A percentile compares a stretch with the other conserved stretches of the same genome.
These are phyloP conservation scores for Ceuthmochares aereus DNA, from an alignment of 2,113 vertebrate species.

Conservation along the genomic window DNA sequence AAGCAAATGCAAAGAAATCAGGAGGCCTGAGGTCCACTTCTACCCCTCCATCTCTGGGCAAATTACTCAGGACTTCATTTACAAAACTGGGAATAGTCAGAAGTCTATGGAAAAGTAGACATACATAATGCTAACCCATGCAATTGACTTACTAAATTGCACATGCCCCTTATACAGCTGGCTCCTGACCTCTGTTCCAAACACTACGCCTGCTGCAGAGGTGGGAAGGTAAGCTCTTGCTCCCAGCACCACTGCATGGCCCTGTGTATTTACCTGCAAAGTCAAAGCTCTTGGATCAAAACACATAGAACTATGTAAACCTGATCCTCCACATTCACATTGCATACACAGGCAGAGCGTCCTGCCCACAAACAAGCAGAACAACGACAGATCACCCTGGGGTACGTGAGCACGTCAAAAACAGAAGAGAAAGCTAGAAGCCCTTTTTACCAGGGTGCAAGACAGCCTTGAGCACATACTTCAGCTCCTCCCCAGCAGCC, in stretches of 20 bases:
- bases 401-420: fast-evolving
- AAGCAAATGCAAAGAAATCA: background rate
- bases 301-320: fast-evolving
- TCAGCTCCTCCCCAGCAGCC: background rate
- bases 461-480: background rate
- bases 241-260: background rate
- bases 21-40: background rate
- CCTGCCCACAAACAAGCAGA: background rate
- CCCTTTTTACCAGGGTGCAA: background rate
- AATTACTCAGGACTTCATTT: background rate
- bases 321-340: background rate
- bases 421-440: background rate
- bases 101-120: background rate
- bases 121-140: fast-evolving
- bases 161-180: background rate
- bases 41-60: background rate
- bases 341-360: fast-evolving
- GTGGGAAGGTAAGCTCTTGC: background rate
- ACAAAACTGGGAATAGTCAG: background rate
- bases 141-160: background rate
- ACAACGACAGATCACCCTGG: background rate
- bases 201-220: background rate
- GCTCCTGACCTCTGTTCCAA: background rate
- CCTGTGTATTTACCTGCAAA: background rate
- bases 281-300: background rate